Base-by-base conservation (phyloP, 2,888 invertebrate species). In the Amorpha juglandis region DNA sequence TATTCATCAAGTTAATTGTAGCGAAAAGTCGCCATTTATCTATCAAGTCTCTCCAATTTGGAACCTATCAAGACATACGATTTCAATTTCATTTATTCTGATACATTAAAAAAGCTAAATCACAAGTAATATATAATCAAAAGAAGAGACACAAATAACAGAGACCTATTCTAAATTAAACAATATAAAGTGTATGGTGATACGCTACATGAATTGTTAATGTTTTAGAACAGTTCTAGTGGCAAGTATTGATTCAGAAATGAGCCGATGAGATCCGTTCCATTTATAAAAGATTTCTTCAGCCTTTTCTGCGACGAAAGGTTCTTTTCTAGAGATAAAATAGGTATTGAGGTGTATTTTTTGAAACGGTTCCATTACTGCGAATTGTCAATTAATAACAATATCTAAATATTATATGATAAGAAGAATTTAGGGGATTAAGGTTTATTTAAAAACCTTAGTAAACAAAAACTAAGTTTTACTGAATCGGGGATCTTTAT, bases 1-100 rank as follows among this genome's bases (percentile, higher is more conserved):
- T 19, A 50, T 50, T 50, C 50, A 50, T 50, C 50, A 50, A 50
- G 50, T 50, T 50, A 50, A 50, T 50, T 50, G 50, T 50, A 50
- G 9, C 11, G 50, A 21, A 50, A 16, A 50, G 19, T 19, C 19
- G 9, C 50, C 19, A 50, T 50, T 50, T 19, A 50, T 16, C 50
- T 50, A 9, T 50, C 50, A 11, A 50, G 19, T 8, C 50, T 19
- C 9, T 50, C 19, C 50, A 50, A 50, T 50, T 50, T 50, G 19
- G 1, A 50, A 8, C 9, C 50, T 9, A 19, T 19, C 50, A 8
- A 50, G 50, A 45, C 19, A 4, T 50, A 50, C 50, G 19, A 50
- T 19, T 19, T 19, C 50, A 50, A 19, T 19, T 50, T 9, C 8
- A 50, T 50, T 50, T 50, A 19, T 19, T 50, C 50, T 7, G 9